phyloP scores from a whole-genome alignment of 2,888 invertebrate species.

The Lasioglossum marginatum region DNA sequence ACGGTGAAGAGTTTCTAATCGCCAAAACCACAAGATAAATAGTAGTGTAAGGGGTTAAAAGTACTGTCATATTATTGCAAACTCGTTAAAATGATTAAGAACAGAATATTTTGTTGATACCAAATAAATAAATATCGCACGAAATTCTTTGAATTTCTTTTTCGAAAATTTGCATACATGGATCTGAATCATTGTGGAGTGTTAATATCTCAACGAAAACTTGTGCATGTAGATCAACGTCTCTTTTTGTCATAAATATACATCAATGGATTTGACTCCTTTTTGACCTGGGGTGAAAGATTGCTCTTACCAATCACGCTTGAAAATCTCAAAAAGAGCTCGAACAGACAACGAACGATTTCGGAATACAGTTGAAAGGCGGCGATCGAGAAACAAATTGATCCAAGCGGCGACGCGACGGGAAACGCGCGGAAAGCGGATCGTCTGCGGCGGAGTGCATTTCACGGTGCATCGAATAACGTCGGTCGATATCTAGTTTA shows the following conservation, averaged over 20 bases:
- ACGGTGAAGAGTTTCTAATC: too few relatives aligned
- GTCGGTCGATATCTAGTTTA: not conserved
- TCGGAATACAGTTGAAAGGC: not conserved
- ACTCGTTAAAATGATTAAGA: too few relatives aligned
- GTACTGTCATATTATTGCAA: too few relatives aligned
- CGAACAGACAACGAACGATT: not conserved
- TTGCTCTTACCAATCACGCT: not conserved
- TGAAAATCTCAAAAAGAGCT: not conserved
- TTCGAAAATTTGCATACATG: not conserved
- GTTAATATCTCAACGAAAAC: too few relatives aligned
- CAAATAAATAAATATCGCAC: not conserved
- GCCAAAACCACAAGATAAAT: too few relatives aligned
- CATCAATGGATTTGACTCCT: not conserved
- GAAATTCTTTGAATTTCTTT: not conserved
- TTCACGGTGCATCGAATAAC: slow-evolving; percentile 19
- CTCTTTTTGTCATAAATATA: too few relatives aligned
- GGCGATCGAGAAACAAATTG: slow-evolving; percentile 1
- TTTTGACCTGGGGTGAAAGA: not conserved
- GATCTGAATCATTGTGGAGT: too few relatives aligned
- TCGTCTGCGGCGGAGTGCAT: not conserved
- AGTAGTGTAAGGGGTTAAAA: too few relatives aligned
- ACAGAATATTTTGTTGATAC: too few relatives aligned
- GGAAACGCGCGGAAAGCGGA: not conserved
- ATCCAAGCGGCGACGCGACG: not conserved
- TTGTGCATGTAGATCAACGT: too few relatives aligned